Percentiles rank a stretch among this genome's conserved stretches.
Evolutionary conservation across 2,797 vertebrate species (phyloP).

Genomic region (Sciurus carolinensis): DNA sequence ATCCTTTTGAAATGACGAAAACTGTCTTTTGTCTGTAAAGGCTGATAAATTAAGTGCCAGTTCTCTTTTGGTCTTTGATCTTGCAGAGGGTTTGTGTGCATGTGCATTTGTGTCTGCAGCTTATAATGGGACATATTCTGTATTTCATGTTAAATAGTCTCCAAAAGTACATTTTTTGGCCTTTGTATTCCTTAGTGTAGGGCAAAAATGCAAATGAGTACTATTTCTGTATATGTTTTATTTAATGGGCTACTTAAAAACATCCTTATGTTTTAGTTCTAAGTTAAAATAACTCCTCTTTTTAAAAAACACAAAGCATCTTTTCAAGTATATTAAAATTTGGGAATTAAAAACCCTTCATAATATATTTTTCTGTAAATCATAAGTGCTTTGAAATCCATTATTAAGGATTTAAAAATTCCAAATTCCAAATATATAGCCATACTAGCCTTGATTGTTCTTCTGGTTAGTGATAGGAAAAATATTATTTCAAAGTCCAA

Average conservation of each 20-base stretch:
- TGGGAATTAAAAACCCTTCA: background rate
- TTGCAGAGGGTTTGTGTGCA: slow-evolving; percentile 85
- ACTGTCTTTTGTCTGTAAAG: slow-evolving; percentile 95
- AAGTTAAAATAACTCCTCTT: slow-evolving; percentile 21
- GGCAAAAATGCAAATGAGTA: slow-evolving; percentile 55
- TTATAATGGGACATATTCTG: slow-evolving; percentile 93
- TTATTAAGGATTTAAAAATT: slow-evolving; percentile 40
- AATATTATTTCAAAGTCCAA: slow-evolving; percentile 55
- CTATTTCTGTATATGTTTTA: slow-evolving; percentile 76
- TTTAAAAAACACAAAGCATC: background rate
- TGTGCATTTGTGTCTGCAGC: slow-evolving; percentile 81
- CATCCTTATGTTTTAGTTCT: background rate
- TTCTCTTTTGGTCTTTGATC: slow-evolving; percentile 95
- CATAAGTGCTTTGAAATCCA: slow-evolving; percentile 40
- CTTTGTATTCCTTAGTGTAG: slow-evolving; percentile 75
- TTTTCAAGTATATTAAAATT: slow-evolving; percentile 57
- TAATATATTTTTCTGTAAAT: slow-evolving; percentile 11
- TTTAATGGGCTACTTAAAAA: slow-evolving; percentile 66
- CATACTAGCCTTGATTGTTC: slow-evolving; percentile 17
- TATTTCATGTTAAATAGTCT: slow-evolving; percentile 94
- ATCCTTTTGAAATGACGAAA: slow-evolving; percentile 96
- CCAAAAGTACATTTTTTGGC: slow-evolving; percentile 85
- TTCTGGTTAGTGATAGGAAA: slow-evolving; percentile 34
- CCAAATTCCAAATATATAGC: slow-evolving; percentile 29
- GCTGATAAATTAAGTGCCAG: slow-evolving; percentile 97